Conservation (phyloP, 2,113 vertebrate species). For the Tetrao urogallus region DNA sequence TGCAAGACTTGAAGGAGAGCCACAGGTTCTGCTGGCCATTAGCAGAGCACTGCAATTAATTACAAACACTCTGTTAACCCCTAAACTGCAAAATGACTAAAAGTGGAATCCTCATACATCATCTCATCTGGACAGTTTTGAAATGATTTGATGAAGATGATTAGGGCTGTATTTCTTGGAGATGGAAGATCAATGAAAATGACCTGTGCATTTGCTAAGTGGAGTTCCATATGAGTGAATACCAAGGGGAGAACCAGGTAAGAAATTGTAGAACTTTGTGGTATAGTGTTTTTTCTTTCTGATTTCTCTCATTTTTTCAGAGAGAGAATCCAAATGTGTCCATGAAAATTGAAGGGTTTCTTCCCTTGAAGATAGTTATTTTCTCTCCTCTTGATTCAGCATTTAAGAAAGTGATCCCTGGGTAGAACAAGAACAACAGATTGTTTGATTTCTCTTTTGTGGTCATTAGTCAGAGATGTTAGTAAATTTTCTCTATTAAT, state of each 20-base stretch:
- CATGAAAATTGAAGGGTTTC: background rate
- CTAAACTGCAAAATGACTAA: background rate
- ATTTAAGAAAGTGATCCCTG: background rate
- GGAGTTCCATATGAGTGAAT: background rate
- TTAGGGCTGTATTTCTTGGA: constrained; percentile 18
- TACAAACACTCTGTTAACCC: background rate
- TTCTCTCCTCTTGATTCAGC: background rate
- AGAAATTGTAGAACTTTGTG: background rate
- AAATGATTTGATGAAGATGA: constrained; percentile 34
- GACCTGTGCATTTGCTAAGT: background rate
- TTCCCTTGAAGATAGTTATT: background rate
- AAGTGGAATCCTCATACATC: background rate
- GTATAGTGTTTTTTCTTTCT: background rate
- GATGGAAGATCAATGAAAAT: constrained; percentile 10
- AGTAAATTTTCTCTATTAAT: constrained; percentile 9
- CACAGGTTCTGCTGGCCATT: background rate
- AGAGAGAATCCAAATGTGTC: background rate
- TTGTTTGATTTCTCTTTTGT: background rate
- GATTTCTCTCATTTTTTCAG: background rate
- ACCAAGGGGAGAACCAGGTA: background rate
- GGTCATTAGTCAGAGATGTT: background rate
- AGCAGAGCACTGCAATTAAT: background rate
- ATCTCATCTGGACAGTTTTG: background rate
- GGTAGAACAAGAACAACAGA: background rate
- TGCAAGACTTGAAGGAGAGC: background rate